phyloP scores from a whole-genome alignment of 1,140 invertebrate genomes.

The Aradophagus sp. region DNA sequence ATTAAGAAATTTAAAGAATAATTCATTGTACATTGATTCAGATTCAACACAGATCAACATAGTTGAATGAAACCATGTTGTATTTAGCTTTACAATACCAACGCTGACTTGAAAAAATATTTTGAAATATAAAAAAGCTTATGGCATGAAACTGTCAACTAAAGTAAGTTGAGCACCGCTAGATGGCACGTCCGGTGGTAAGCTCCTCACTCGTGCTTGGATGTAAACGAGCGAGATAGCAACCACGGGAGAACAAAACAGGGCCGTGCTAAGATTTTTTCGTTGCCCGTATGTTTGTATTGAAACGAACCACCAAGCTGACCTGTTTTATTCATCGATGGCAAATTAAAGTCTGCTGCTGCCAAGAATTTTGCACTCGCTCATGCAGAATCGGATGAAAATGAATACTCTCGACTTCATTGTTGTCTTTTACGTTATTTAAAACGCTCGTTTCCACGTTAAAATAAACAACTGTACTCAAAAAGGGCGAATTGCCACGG shows the following conservation, averaged over 20 bases:
- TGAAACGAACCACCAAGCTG: constrained; percentile 47
- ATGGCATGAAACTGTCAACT: constrained; percentile 9
- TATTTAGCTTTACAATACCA: too few relatives aligned
- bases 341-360: constrained; percentile 59
- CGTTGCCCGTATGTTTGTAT: constrained; percentile 47
- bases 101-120: too few relatives aligned
- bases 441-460: too few relatives aligned
- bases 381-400: constrained; percentile 31
- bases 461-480: too few relatives aligned
- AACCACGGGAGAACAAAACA: constrained; percentile 57
- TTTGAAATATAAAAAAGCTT: too few relatives aligned
- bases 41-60: too few relatives aligned
- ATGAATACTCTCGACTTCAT: constrained; percentile 35
- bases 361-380: constrained; percentile 51
- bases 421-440: too few relatives aligned
- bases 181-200: constrained; percentile 64
- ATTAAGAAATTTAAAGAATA: too few relatives aligned
- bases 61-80: too few relatives aligned
- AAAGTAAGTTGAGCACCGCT: constrained; percentile 58
- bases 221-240: constrained; percentile 47
- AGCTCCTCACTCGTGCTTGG: constrained; percentile 18
- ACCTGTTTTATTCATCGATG: constrained; percentile 59
- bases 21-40: too few relatives aligned
- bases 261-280: constrained; percentile 65
- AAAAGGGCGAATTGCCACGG: too few relatives aligned